A percentile compares a stretch with the other conserved stretches of the same genome.
phyloP scores from a whole-genome alignment of 2,888 invertebrate species.

The Microctonus brassicae region DNA sequence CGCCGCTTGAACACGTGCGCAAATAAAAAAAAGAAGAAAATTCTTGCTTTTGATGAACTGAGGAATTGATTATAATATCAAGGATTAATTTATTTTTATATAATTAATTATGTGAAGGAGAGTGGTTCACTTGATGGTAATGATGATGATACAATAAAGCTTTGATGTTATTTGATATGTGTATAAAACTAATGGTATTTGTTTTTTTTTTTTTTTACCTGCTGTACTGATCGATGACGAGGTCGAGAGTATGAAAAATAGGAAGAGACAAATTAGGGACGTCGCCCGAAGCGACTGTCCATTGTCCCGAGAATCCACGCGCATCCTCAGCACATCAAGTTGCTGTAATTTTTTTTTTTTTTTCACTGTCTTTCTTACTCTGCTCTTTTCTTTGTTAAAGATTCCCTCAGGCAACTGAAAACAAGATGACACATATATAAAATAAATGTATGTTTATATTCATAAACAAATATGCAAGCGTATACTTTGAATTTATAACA shows the following conservation, averaged over 20 bases:
- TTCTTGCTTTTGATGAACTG: not conserved
- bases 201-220: constrained; percentile 37
- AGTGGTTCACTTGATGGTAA: not conserved
- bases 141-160: not conserved
- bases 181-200: not conserved
- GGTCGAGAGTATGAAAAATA: constrained; percentile 54
- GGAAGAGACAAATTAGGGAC: constrained; percentile 52
- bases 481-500: too few species aligned
- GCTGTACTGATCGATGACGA: constrained; percentile 52
- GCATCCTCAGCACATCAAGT: constrained; percentile 68
- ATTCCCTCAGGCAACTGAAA: constrained; percentile 52
- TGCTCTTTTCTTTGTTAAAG: constrained; percentile 48
- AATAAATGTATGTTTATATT: too few species aligned
- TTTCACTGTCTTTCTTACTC: constrained; percentile 47
- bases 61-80: constrained; percentile 7
- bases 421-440: too few species aligned
- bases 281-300: constrained; percentile 63
- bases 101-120: too few species aligned
- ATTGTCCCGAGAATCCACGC: constrained; percentile 63
- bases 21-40: too few species aligned
- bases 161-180: not conserved
- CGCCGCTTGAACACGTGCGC: constrained; percentile 14
- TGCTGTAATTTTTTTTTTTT: constrained; percentile 23
- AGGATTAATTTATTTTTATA: not conserved
- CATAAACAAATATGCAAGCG: too few species aligned